Evolutionary conservation across 2,113 vertebrate species (phyloP).

Genomic region (Pterocles gutturalis): DNA sequence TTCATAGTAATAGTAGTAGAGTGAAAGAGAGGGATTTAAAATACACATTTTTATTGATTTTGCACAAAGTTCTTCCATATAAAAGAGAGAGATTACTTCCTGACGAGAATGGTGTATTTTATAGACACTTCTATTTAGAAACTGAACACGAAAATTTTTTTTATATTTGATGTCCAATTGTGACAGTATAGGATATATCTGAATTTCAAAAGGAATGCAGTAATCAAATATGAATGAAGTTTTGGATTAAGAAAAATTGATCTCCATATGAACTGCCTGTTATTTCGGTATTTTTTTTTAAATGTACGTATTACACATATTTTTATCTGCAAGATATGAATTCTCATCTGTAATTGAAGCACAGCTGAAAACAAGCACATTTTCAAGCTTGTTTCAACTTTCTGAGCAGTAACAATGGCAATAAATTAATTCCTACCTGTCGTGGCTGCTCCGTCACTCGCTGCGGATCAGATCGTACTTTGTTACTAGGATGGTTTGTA

Average conservation of each 20-base stretch:
- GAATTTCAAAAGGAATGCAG: neutral
- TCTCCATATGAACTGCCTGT: neutral
- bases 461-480: slow-evolving; percentile 88
- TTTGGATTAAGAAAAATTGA: neutral
- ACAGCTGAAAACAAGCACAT: neutral
- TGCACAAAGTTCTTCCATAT: neutral
- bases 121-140: neutral
- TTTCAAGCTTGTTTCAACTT: neutral
- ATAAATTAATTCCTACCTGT: slow-evolving; percentile 78
- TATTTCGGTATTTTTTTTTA: neutral
- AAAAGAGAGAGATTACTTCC: neutral
- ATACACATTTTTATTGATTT: neutral
- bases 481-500: slow-evolving; percentile 89
- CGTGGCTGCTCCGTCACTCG: slow-evolving; percentile 85
- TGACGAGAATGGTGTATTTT: neutral
- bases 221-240: neutral
- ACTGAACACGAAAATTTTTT: neutral
- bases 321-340: accelerated
- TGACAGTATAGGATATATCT: no score
- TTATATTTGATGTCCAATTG: neutral
- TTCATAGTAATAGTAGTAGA: neutral
- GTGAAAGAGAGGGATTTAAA: neutral
- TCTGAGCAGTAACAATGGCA: neutral
- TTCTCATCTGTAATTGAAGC: neutral
- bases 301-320: no score